Base-by-base conservation (phyloP, 1,140 invertebrate species). In the Paramacrobiotus metropolitanus region DNA sequence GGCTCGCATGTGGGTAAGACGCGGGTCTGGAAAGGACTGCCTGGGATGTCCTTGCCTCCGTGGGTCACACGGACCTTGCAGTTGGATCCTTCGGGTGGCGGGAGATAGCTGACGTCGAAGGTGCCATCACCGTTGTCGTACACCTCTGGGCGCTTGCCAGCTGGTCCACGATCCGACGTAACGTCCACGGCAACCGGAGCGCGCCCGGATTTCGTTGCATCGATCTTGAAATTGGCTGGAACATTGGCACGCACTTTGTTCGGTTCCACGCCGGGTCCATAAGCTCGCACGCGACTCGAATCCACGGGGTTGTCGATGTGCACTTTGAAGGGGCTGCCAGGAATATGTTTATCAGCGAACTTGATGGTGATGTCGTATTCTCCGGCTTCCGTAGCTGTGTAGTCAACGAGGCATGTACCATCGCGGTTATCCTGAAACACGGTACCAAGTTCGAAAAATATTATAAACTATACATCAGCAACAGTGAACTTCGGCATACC, bases 341-440 rank as follows among this genome's bases (percentile, higher is more conserved):
- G 82, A 66, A 87, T 84, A 68, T 85, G 78, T 68, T 83, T 75
- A 30, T 24, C 60, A n/a, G 80, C 83, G 70, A 85, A 87, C 68
- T 82, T 84, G 62, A 88, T 82, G 18, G 77, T 76, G 45, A 87
- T 79, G 66, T 86, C 83, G 68, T 87, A 87, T 61, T 82, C 80
- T 31, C 86, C 85, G 18, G 79, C 73, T 71, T 84, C 83, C 0
- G 77, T 78, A 1, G 85, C 82, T 2, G 82, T 69, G 67, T 87
- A 88, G 62, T 84, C 81, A 0, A 84, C 82, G 15, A 24, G 24
- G 15, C 48, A 55, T 15, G 24, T 55, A 3, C 85, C 86, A 68
- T 88, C 83, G 59, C 81, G 78, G 66, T 87, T 86, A 66, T 87
- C 85, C 65, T 62, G 60, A 44, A 64, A 59, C 20, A 28, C n/a